These are phyloP conservation scores for Poecilia latipinna DNA, from an alignment of 2,113 vertebrate species.

Conservation along the genomic window DNA sequence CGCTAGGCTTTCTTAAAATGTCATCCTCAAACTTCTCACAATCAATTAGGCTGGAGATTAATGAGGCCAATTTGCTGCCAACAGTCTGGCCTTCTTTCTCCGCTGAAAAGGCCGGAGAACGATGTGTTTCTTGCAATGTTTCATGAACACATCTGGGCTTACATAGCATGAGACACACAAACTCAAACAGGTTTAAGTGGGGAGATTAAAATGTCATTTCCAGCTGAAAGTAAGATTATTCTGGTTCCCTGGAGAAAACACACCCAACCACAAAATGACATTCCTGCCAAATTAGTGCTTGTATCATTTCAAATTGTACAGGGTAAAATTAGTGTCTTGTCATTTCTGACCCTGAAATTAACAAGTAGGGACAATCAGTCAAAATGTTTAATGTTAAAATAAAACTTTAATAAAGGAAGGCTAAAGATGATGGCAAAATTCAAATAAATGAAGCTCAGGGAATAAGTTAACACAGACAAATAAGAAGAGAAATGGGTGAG, in stretches of 20 bases:
- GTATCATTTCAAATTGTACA: background rate
- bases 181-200: background rate
- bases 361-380: background rate
- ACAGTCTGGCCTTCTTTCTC: conserved; percentile 69
- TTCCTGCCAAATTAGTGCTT: background rate
- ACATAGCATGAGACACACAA: background rate
- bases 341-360: background rate
- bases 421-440: too few relatives aligned
- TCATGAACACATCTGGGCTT: background rate
- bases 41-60: conserved; percentile 86
- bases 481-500: background rate
- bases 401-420: background rate
- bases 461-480: background rate
- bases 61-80: conserved; percentile 84
- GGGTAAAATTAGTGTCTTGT: background rate
- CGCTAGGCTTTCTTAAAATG: conserved; percentile 82
- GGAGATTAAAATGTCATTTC: background rate
- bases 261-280: background rate
- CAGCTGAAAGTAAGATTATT: background rate
- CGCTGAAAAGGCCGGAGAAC: conserved; percentile 27
- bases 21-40: conserved; percentile 85
- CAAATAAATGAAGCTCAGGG: background rate
- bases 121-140: conserved; percentile 1
- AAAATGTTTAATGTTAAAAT: background rate
- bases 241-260: background rate